phyloP scores from a whole-genome alignment of 2,113 vertebrate genomes.

The Propithecus coquereli region DNA sequence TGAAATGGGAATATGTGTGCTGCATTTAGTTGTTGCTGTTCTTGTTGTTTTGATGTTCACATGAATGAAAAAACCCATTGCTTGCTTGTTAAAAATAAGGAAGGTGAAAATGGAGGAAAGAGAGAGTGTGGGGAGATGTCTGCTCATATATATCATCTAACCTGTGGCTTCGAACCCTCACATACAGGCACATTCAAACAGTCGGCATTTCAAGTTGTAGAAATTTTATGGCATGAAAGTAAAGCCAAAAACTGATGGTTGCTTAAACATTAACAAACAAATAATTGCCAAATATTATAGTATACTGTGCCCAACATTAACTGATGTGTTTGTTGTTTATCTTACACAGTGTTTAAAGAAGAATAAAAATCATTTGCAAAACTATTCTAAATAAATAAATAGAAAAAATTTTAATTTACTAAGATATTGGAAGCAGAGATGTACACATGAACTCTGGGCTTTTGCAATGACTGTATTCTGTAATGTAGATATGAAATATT shows the following conservation, averaged over 20 bases:
- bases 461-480: too few species aligned
- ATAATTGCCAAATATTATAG: too few species aligned
- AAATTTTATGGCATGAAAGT: neutral
- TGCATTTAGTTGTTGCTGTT: neutral
- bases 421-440: neutral
- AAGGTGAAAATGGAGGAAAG: neutral
- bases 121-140: too few species aligned
- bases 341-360: neutral
- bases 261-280: neutral
- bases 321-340: neutral
- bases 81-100: neutral
- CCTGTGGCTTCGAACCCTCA: neutral
- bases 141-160: neutral
- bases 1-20: neutral
- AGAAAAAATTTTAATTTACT: neutral
- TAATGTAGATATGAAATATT: neutral
- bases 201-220: neutral
- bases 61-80: neutral
- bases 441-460: fast-evolving
- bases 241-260: neutral
- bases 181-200: neutral
- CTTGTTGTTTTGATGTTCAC: neutral
- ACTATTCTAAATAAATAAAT: neutral
- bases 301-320: neutral
- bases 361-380: neutral